A percentile compares a stretch with the other conserved stretches of the same genome.
These are phyloP conservation scores for Callyntrura guangdongensis DNA, from an alignment of 2,888 invertebrate species.

Conservation along the genomic window DNA sequence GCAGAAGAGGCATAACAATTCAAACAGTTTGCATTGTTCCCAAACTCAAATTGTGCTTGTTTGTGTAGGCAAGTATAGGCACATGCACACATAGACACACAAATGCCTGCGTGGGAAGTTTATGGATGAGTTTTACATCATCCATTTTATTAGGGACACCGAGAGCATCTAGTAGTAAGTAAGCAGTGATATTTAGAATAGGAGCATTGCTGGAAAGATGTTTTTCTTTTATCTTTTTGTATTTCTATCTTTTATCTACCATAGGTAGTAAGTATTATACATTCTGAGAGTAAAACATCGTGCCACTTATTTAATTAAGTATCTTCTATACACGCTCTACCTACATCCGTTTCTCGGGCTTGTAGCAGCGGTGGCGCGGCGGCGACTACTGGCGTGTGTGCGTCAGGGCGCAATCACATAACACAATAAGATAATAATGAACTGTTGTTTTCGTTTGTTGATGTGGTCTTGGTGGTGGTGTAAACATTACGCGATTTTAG, in stretches of 20 bases:
- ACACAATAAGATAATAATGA: conserved; percentile 15
- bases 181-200: neutral
- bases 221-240: neutral
- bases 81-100: too few relatives aligned
- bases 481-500: neutral
- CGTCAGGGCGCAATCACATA: conserved; percentile 2
- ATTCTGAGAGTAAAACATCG: too few relatives aligned
- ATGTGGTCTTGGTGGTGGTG: neutral
- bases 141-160: conserved; percentile 21
- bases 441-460: conserved; percentile 22
- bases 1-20: conserved; percentile 25
- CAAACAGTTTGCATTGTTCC: conserved; percentile 51
- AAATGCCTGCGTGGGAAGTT: neutral
- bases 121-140: conserved; percentile 19
- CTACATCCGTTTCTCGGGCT: neutral
- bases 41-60: conserved; percentile 24
- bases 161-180: too few relatives aligned
- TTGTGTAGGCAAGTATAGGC: neutral
- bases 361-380: neutral
- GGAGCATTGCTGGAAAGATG: neutral
- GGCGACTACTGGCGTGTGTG: neutral
- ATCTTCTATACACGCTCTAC: too few relatives aligned
- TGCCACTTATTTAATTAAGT: too few relatives aligned
- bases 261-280: too few relatives aligned
- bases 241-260: neutral